Evolutionary conservation across 2,113 vertebrate genomes (phyloP).

Genomic region (Mohoua ochrocephala): DNA sequence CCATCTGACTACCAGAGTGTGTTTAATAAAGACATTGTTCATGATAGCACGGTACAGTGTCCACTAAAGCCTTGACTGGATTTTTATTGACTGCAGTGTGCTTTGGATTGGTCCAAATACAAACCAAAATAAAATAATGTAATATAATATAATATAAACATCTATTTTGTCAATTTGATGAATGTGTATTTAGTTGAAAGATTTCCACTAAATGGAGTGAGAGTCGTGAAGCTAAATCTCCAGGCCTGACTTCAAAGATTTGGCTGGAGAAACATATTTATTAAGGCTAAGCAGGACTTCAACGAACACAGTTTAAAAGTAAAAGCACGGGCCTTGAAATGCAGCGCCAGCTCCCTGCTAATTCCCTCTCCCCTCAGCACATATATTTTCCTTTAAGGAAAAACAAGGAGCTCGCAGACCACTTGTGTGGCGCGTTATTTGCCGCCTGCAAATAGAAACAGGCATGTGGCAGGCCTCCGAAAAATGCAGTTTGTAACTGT

Average conservation of each 20-base stretch:
- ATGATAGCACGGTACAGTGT: not conserved
- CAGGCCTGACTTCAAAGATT: not conserved
- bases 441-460: not conserved
- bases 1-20: not conserved
- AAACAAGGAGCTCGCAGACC: not conserved
- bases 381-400: constrained; percentile 48
- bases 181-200: not conserved
- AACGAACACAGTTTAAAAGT: not conserved
- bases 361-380: not conserved
- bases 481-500: not conserved
- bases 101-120: not conserved
- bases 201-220: not conserved
- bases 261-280: not conserved
- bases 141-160: not conserved
- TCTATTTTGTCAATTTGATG: not conserved
- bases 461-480: not conserved
- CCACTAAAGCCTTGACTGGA: not conserved
- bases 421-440: not conserved
- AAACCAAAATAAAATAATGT: not conserved
- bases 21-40: not conserved
- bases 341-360: not conserved
- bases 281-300: not conserved
- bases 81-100: not conserved
- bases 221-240: not conserved
- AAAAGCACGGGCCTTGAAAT: not conserved